Percentiles rank a stretch among this genome's conserved stretches.
Conservation (phyloP, 2,113 vertebrate species). For the Bambusicola thoracicus region DNA sequence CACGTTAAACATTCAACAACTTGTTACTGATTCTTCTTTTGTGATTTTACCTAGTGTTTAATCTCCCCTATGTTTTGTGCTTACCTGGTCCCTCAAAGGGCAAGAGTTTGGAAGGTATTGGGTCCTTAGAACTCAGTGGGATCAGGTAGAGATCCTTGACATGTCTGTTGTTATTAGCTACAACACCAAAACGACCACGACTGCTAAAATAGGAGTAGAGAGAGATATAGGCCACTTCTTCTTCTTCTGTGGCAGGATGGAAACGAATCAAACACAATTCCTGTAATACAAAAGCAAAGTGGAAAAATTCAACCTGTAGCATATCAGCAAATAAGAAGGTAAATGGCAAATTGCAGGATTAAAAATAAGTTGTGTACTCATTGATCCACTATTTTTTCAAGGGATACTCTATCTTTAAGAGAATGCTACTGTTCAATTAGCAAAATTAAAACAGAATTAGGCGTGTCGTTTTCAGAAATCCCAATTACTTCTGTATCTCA, state of each 20-base stretch:
- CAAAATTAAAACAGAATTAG: not conserved
- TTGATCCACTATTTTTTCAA: not conserved
- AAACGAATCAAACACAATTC: constrained; percentile 96
- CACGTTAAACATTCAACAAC: not conserved
- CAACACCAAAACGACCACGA: constrained; percentile 94
- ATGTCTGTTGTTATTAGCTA: constrained; percentile 90
- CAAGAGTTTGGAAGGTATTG: constrained; percentile 91
- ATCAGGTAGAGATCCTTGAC: constrained; percentile 98
- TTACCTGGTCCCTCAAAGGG: constrained; percentile 98
- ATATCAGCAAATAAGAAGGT: not conserved
- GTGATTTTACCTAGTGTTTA: constrained; percentile 30
- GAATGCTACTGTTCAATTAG: not conserved
- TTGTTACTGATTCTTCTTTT: not conserved
- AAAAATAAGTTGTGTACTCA: not conserved
- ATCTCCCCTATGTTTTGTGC: constrained; percentile 63
- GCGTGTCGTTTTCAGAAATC: not conserved
- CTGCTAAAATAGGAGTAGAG: constrained; percentile 99
- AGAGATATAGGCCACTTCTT: constrained; percentile 96
- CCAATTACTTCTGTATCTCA: not conserved
- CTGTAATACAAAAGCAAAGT: constrained; percentile 76
- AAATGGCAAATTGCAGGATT: not conserved
- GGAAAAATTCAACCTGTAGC: constrained; percentile 39
- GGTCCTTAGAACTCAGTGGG: constrained; percentile 90
- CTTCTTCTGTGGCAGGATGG: constrained; percentile 95
- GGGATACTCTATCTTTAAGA: not conserved